Conservation (phyloP, 2,888 invertebrate species). For the Crematogaster levior region DNA sequence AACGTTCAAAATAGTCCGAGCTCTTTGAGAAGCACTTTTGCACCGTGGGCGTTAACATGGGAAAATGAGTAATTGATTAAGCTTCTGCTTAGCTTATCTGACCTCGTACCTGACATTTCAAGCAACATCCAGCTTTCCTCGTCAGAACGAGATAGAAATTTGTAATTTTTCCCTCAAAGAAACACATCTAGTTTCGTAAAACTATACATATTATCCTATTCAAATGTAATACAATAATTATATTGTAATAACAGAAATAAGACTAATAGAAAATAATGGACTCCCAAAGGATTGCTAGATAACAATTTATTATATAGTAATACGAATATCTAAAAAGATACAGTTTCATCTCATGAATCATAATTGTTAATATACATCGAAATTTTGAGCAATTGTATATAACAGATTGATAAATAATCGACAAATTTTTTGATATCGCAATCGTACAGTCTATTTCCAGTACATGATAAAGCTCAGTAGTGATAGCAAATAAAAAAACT, state of each 20-base stretch:
- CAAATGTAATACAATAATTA: constrained; percentile 1
- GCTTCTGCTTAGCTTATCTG: constrained; percentile 45
- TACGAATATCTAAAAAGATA: constrained; percentile 81
- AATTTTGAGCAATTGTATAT: constrained; percentile 75
- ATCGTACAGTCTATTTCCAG: constrained; percentile 45
- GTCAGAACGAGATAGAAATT: not conserved
- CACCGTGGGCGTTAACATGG: constrained; percentile 25
- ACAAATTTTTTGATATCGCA: constrained; percentile 45
- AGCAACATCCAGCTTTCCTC: not conserved
- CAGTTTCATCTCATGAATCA: constrained; percentile 65
- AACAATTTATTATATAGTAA: constrained; percentile 80
- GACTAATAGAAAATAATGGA: too few relatives aligned
- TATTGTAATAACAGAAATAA: too few relatives aligned
- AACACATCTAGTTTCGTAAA: not conserved
- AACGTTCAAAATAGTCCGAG: constrained; percentile 19
- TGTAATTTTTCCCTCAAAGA: not conserved
- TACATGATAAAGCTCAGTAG: constrained; percentile 13
- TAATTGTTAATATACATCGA: constrained; percentile 72
- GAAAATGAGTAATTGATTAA: constrained; percentile 70
- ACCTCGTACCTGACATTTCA: constrained; percentile 60
- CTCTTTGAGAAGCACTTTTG: constrained; percentile 25
- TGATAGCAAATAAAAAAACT: not conserved
- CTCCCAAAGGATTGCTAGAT: constrained; percentile 61
- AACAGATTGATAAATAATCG: constrained; percentile 59
- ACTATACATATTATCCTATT: not conserved